Base-by-base conservation (phyloP, 2,888 invertebrate species). In the Leptodirus hochenwartii region DNA sequence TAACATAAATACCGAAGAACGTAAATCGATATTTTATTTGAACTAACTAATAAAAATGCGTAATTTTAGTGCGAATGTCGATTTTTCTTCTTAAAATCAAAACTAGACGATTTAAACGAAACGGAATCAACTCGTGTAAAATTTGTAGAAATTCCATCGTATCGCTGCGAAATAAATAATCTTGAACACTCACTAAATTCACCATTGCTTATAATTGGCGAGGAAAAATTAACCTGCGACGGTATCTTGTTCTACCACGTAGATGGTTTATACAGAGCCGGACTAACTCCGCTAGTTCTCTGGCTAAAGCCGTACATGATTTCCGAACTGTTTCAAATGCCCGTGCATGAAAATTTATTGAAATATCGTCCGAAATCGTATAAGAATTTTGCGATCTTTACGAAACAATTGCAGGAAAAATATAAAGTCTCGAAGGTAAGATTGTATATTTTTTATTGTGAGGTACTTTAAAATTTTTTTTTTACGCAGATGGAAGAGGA, bases 231-330 rank as follows among this genome's bases (percentile, higher is more conserved):
- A 0, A 39, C 52, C 27, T 50, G 90, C 30, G 95, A 95, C 53
- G 96, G 96, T 0, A 50, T 91, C 20, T 57, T 95, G 30, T 95
- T 96, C 56, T 96, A 81, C 54, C 90, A 95, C 54, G 78, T 20
- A 20, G n/a, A 33, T 26, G 28, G 25, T n/a, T 22, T 11, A 10
- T 33, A 35, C 47, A 64, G 66, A 5, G 60, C 70, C 29, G 87
- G 85, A 2, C 55, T 64, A 27, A 85, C 88, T 0, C 91, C 95
- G 0, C 56, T 96, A 5, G 87, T 93, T 2, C 77, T 79, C 2
- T 96, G 95, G 95, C 58, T 96, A 2, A 87, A 77, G 47, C 69
- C 81, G 0, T 88, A 66, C 49, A 91, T 93, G 91, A 47, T 91
- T 5, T 68, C 73, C 1, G 87, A 90, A 56, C 60, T 84, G 14